A percentile compares a stretch with the other conserved stretches of the same genome.
These are phyloP conservation scores for Propithecus perrieri DNA, from an alignment of 2,797 vertebrate species.

Conservation along the genomic window DNA sequence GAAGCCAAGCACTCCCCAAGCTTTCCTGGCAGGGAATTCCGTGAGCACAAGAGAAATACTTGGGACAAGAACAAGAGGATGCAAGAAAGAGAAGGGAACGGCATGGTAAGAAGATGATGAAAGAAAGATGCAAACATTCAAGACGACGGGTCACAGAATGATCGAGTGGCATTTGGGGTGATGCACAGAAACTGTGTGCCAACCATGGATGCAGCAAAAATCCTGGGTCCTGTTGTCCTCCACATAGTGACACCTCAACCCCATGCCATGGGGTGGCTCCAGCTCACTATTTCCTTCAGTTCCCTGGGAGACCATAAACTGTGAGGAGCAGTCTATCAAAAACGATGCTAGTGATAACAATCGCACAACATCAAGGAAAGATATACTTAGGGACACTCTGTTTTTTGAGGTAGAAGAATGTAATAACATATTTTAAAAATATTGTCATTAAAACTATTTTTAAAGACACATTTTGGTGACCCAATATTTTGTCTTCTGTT, in stretches of 20 bases:
- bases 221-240: background rate
- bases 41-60: background rate
- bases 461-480: background rate
- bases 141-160: background rate
- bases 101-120: fast-evolving
- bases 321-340: fast-evolving
- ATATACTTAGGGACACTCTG: background rate
- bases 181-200: fast-evolving
- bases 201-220: fast-evolving
- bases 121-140: background rate
- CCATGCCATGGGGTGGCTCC: fast-evolving
- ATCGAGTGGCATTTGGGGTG: too few relatives aligned
- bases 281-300: fast-evolving
- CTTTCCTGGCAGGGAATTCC: background rate
- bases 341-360: fast-evolving
- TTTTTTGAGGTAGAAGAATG: background rate
- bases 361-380: fast-evolving
- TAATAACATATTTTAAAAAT: background rate
- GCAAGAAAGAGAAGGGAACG: background rate
- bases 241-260: background rate
- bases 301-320: background rate
- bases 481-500: background rate
- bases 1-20: background rate
- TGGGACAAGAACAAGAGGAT: background rate
- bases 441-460: background rate